These are phyloP conservation scores for Muschampia plurimacula DNA, from an alignment of 2,888 invertebrate species.

Conservation along the genomic window DNA sequence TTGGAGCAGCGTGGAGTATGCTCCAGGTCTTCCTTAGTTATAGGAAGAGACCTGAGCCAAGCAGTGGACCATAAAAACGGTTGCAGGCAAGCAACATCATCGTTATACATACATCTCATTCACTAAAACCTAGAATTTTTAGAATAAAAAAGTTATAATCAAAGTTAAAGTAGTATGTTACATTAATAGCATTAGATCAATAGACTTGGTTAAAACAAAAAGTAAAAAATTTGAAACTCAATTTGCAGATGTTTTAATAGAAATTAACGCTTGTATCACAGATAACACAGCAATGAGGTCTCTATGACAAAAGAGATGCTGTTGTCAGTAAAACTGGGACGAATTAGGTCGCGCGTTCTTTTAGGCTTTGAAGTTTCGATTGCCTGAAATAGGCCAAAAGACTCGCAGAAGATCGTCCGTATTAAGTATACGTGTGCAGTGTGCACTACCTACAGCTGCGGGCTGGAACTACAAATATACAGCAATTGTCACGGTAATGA, in stretches of 20 bases:
- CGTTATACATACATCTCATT: too few species aligned
- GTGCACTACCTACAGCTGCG: too few species aligned
- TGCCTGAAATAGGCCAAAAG: constrained; percentile 36
- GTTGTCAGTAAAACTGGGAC: constrained; percentile 33
- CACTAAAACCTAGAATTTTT: too few species aligned
- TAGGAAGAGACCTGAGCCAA: too few species aligned
- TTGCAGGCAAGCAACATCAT: too few species aligned
- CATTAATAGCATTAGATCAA: not conserved
- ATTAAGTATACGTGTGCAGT: not conserved
- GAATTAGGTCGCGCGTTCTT: constrained; percentile 35
- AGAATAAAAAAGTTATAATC: too few species aligned
- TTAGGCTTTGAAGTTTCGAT: constrained; percentile 37
- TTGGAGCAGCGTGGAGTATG: too few species aligned
- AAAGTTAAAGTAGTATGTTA: not conserved
- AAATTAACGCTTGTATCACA: constrained; percentile 24
- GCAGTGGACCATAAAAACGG: too few species aligned
- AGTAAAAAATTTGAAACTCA: not conserved
- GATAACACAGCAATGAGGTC: constrained; percentile 35
- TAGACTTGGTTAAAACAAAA: not conserved
- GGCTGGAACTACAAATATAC: too few species aligned
- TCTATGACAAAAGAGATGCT: constrained; percentile 36
- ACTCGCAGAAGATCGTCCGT: constrained; percentile 1
- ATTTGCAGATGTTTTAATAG: constrained; percentile 11
- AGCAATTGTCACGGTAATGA: too few species aligned
- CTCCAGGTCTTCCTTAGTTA: too few species aligned